Evolutionary conservation across 2,888 invertebrate species (phyloP).

Genomic region (Sesia bembeciformis): DNA sequence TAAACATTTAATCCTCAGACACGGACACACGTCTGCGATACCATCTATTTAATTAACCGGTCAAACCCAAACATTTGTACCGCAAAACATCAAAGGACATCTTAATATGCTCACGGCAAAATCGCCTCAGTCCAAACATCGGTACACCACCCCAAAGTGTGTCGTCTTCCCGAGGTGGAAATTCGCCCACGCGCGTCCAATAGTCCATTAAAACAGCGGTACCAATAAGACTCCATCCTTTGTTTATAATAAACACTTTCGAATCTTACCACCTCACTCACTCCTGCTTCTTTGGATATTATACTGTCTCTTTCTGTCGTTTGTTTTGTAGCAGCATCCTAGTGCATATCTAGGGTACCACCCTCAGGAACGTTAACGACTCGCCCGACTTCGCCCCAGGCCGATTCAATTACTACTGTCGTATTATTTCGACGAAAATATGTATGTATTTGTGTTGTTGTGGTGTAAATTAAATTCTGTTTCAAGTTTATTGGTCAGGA

Average conservation of each 20-base stretch:
- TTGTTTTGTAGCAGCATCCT: conserved; percentile 60
- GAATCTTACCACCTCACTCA: conserved; percentile 31
- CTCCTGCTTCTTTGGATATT: conserved; percentile 10
- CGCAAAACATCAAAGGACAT: conserved; percentile 67
- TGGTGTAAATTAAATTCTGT: conserved; percentile 68
- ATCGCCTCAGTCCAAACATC: conserved; percentile 55
- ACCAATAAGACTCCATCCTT: conserved; percentile 71
- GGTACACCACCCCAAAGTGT: conserved; percentile 44
- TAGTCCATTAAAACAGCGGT: conserved; percentile 53
- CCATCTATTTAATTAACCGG: conserved; percentile 58
- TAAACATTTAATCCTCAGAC: conserved; percentile 30
- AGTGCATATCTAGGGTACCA: conserved; percentile 62
- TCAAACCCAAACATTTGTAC: conserved; percentile 47
- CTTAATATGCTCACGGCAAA: conserved; percentile 65
- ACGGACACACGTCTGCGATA: conserved; percentile 40
- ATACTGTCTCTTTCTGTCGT: conserved; percentile 32
- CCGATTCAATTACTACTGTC: conserved; percentile 73
- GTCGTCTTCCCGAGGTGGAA: conserved; percentile 42
- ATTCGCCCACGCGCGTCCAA: conserved; percentile 55
- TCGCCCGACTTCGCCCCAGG: conserved; percentile 66
- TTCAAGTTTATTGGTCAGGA: conserved; percentile 62
- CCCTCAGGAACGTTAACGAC: conserved; percentile 70
- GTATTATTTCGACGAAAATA: conserved; percentile 72
- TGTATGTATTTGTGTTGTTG: conserved; percentile 65
- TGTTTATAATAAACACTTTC: conserved; percentile 73